Evolutionary conservation across 2,113 vertebrate genomes (phyloP), one percentile per base, ranked within the genome.

Genomic region (Phoenicopterus ruber): DNA sequence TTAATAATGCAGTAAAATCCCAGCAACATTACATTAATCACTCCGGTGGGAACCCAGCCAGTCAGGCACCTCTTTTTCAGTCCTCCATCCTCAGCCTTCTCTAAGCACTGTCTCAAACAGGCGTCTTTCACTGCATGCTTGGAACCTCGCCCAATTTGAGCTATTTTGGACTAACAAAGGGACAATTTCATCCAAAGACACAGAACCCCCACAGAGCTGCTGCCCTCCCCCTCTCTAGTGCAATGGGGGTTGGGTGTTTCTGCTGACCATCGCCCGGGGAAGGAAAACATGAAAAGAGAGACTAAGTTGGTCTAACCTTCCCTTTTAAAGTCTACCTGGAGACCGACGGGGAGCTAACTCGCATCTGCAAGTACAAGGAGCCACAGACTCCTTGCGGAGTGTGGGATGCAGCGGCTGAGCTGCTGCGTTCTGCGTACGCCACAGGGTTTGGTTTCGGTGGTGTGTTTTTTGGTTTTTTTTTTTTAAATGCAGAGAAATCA

Each of bases 1-100:
- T 97, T 95, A 97, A 97, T 96, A 96, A 93, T 93, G 93, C 93
- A 89, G 95, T 96, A 96, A 96, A 97, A 97, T 95, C 91, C 91
- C 83, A 85, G 96, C 61, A 96, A 91, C 91, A 87, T 96, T 82
- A 95, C 96, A 95, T 97, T 94, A 95, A 96, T 96, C 93, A 95
- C 89, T 79, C 84, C 15, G 1, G 78, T 76, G 84, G 97, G 96
- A 97, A 69, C 46, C n/a, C 78, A 95, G 97, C 95, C 96, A 96
- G 91, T 65, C 94, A 96, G 95, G 91, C 97, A 96, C 89, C 94
- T 97, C 97, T 96, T 88, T 97, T 92, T 91, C 91, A 97, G 89
- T 55, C 50, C 74, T 87, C 73, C 70, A 62, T 85, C 96, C 94
- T 93, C 72, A 96, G 95, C 92, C 94, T 90, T 62, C 92, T 86